Base-by-base conservation (phyloP, 2,888 invertebrate genomes). In the Uloborus plumipes region DNA sequence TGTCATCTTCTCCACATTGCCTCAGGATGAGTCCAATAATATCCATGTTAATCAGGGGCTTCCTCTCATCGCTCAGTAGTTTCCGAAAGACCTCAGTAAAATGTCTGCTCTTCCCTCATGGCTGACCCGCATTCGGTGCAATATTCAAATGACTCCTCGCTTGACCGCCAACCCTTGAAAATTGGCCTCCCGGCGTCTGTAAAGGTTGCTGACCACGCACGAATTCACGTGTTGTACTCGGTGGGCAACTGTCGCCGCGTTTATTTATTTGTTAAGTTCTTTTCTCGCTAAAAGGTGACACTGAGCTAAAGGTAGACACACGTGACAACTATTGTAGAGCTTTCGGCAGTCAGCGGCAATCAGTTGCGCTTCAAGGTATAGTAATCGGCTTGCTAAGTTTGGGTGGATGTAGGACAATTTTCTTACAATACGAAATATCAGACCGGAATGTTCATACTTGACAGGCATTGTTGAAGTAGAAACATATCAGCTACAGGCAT, bases 111-210 rank as follows among this genome's bases (percentile, higher is more conserved):
- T 11, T 26, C 61, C 61, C 59, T 26, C 18, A 3, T 22, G 58
- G 16, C 58, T 81, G 80, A 81, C 80, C 80, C 64, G 71, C 55
- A 74, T 80, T 67, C 49, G 51, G n/a, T 31, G 53, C 66, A 51
- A 70, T 70, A 74, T 81, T 81, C 59, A 65, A 81, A 81, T 81
- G 58, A 66, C 22, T 39, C 51, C 16, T 58, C 80, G 80, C 80
- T 81, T 81, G 80, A 81, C 80, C 80, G 70, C 18, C 70, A 62
- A 22, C 64, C 80, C 80, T 74, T 74, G 70, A 81, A 69, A 50
- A 59, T 15, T 65, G 70, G 64, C 80, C 55, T 80, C 67, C 55
- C 16, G 39, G 50, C n/a, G 49, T 16, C 20, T 66, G 22, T 22
- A 71, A 55, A 31, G 20, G 22, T 39, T 39, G 39, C 39, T 39